phyloP scores from a whole-genome alignment of 2,888 invertebrate species.

The Drosophila macrospina region DNA sequence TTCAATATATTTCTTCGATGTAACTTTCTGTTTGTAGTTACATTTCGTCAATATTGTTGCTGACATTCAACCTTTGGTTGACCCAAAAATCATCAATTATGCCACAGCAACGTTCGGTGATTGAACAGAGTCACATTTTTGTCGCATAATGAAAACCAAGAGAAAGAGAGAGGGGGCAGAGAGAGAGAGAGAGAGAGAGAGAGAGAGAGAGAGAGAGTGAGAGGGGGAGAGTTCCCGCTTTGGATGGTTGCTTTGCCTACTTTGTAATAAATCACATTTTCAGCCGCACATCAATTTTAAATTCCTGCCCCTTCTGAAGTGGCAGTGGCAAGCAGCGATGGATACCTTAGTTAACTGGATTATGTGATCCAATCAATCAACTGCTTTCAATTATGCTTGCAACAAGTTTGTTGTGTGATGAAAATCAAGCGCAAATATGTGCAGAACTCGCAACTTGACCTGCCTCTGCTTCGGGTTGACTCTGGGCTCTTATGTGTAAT shows the following conservation, averaged over 20 bases:
- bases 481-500: conserved; percentile 23
- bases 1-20: not conserved
- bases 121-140: conserved; percentile 51
- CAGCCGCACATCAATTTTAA: conserved; percentile 51
- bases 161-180: not conserved
- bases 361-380: conserved; percentile 56
- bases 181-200: not conserved
- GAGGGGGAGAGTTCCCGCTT: no score
- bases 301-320: conserved; percentile 5
- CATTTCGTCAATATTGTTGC: conserved; percentile 10
- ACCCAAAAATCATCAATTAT: conserved; percentile 61
- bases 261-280: conserved; percentile 52
- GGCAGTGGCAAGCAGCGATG: not conserved
- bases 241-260: conserved; percentile 13
- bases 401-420: conserved; percentile 22
- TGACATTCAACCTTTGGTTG: conserved; percentile 32
- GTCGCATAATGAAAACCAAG: conserved; percentile 53
- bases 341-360: conserved; percentile 45
- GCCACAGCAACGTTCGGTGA: conserved; percentile 35
- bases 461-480: conserved; percentile 1
- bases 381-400: conserved; percentile 40
- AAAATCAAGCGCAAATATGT: conserved; percentile 54
- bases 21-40: conserved; percentile 12
- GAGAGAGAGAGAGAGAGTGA: not conserved
- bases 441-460: conserved; percentile 11